Conservation (phyloP, 30 jellyfish, hydroid and myxozoan species). For the Pelagia noctiluca region DNA sequence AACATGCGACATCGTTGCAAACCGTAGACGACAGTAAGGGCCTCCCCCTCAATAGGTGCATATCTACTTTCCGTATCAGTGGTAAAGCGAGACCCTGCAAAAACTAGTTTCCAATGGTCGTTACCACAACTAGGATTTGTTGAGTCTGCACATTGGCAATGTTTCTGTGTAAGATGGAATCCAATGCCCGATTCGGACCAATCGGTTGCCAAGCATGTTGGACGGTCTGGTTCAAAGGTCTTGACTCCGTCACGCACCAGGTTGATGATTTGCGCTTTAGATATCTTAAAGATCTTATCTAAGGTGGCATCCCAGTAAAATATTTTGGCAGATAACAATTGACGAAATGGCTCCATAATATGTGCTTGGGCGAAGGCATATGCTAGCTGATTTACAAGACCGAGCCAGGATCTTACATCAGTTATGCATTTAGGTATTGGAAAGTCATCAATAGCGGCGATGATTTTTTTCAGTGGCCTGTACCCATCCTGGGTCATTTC, state of each 20-base stretch:
- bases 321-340: conserved; percentile 6
- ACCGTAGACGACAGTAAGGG: conserved; percentile 57
- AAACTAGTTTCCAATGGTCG: conserved; percentile 61
- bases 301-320: too few relatives aligned
- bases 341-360: conserved; percentile 59
- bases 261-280: conserved; percentile 29
- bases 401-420: too few relatives aligned
- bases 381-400: conserved; percentile 64
- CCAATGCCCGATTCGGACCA: conserved; percentile 81
- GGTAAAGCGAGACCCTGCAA: conserved; percentile 85
- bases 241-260: conserved; percentile 38
- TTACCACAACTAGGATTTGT: conserved; percentile 48
- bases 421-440: too few relatives aligned
- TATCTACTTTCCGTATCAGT: conserved; percentile 42
- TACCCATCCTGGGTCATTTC: too few relatives aligned
- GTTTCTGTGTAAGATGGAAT: conserved; percentile 52
- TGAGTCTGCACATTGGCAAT: conserved; percentile 46
- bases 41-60: conserved; percentile 80
- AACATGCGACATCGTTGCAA: conserved; percentile 34
- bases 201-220: too few relatives aligned
- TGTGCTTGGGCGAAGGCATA: conserved; percentile 50
- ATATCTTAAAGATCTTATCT: not conserved
- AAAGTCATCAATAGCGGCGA: too few relatives aligned
- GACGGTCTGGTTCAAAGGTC: too few relatives aligned
- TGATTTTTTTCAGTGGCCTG: conserved; percentile 20